Evolutionary conservation across 2,797 vertebrate species (phyloP).

Genomic region (Euphonia xanthogaster): DNA sequence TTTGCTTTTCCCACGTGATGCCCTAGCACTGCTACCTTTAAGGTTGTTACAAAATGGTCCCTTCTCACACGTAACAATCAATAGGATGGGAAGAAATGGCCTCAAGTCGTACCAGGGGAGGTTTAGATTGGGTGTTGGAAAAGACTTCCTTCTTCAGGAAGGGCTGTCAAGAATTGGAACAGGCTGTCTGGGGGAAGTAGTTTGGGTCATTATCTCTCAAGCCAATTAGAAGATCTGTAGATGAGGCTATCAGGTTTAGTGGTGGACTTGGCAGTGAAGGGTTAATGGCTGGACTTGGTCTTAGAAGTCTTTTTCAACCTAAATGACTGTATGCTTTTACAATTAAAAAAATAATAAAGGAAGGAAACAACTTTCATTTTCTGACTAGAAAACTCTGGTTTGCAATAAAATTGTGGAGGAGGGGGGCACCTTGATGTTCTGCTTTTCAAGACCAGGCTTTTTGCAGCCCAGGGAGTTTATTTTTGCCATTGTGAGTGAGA

Average conservation of each 20-base stretch:
- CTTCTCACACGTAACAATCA: neutral
- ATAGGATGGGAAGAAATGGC: neutral
- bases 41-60: neutral
- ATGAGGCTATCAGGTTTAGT: neutral
- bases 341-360: accelerated
- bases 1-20: neutral
- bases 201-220: neutral
- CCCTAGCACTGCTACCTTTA: neutral
- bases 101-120: neutral
- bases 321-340: neutral
- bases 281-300: neutral
- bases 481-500: neutral
- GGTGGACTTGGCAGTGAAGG: neutral
- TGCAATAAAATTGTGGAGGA: neutral
- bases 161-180: neutral
- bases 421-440: neutral
- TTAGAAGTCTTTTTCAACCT: neutral
- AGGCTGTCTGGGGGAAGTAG: neutral
- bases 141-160: neutral
- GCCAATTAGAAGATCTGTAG: too few species aligned
- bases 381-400: neutral
- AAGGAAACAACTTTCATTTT: neutral
- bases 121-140: neutral
- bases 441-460: neutral
- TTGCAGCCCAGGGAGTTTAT: neutral